Conservation (phyloP, 2,113 vertebrate species). For the Poeciliopsis turrubarensis region DNA sequence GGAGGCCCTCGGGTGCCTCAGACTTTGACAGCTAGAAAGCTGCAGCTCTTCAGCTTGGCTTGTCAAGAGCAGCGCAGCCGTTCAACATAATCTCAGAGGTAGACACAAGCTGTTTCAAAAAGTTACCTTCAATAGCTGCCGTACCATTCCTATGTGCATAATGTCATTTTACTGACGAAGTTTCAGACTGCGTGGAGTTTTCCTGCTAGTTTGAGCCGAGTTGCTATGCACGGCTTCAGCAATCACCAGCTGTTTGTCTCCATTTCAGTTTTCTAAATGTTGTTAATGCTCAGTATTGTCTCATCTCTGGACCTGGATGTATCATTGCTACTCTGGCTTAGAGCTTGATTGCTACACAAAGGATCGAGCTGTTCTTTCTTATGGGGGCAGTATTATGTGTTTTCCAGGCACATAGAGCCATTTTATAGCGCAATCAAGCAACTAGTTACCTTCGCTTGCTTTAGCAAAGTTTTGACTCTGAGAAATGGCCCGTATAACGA, state of each 20-base stretch:
- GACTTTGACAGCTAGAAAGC: slow-evolving; percentile 36
- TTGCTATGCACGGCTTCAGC: too few relatives aligned
- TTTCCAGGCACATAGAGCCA: too few relatives aligned
- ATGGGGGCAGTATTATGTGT: too few relatives aligned
- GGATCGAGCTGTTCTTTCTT: slow-evolving; percentile 16
- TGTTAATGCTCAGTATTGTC: neutral
- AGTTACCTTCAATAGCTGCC: neutral
- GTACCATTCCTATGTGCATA: neutral
- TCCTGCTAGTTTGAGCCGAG: neutral
- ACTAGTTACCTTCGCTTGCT: too few relatives aligned
- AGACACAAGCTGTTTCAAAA: neutral
- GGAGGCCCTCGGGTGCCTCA: slow-evolving; percentile 29
- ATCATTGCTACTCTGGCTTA: neutral
- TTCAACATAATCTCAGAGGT: slow-evolving; percentile 8
- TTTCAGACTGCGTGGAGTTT: neutral
- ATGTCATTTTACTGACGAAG: neutral
- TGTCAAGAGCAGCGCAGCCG: slow-evolving; percentile 12
- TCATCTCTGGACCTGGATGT: neutral
- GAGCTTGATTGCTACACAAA: slow-evolving; percentile 11
- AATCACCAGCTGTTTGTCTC: too few relatives aligned
- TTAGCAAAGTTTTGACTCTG: too few relatives aligned
- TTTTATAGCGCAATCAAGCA: too few relatives aligned
- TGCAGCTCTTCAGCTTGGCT: slow-evolving; percentile 16
- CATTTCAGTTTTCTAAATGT: neutral
- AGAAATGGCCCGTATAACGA: too few relatives aligned